Percentiles rank a stretch among this genome's conserved stretches.
phyloP scores from a whole-genome alignment of 2,888 invertebrate species.

The Drosophila pegasa region DNA sequence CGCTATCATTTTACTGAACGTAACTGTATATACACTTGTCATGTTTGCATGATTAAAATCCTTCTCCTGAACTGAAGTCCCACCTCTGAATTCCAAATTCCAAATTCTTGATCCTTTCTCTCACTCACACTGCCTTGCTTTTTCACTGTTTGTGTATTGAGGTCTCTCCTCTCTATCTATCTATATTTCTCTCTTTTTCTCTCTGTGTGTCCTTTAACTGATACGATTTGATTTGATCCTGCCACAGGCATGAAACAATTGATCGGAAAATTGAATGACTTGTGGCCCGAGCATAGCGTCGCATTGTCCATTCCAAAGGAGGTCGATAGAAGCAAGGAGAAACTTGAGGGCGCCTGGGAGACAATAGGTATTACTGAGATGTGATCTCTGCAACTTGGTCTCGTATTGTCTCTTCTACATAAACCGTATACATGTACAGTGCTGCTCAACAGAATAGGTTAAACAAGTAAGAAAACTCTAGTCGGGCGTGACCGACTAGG shows the following conservation, averaged over 20 bases:
- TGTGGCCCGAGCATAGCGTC: slow-evolving; percentile 85
- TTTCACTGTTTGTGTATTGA: not conserved
- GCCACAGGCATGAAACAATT: slow-evolving; percentile 83
- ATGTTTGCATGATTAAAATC: not conserved
- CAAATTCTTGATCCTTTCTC: not conserved
- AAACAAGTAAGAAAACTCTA: no score
- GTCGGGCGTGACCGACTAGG: no score
- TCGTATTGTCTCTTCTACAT: not conserved
- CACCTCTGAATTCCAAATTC: not conserved
- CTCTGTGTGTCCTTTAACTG: slow-evolving; percentile 2
- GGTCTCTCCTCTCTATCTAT: not conserved
- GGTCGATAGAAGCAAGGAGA: slow-evolving; percentile 84
- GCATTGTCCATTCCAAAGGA: slow-evolving; percentile 85
- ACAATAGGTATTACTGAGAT: slow-evolving; percentile 79
- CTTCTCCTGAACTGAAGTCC: not conserved
- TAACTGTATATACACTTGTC: not conserved
- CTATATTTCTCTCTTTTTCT: not conserved
- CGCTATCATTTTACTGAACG: no score
- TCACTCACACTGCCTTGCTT: not conserved
- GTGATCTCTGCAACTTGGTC: not conserved
- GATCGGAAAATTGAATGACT: slow-evolving; percentile 84
- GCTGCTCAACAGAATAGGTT: no score
- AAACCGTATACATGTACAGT: not conserved
- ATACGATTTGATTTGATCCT: slow-evolving; percentile 13
- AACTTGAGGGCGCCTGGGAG: slow-evolving; percentile 82